phyloP scores from a whole-genome alignment of 2,797 vertebrate genomes.

The Melanotaenia nigrans region DNA sequence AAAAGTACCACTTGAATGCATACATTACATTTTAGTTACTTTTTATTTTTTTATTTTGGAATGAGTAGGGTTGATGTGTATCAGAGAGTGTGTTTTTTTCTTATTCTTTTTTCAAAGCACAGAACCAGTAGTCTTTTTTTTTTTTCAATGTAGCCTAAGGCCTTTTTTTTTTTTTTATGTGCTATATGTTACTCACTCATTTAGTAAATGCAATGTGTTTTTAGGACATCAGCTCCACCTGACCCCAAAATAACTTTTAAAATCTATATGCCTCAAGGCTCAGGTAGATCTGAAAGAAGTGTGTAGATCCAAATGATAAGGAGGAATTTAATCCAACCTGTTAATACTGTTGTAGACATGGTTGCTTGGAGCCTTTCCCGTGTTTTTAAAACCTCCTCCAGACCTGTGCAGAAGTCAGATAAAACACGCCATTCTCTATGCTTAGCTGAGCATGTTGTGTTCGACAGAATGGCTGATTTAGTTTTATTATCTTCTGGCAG shows the following conservation, averaged over 20 bases:
- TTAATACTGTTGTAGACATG: constrained; percentile 40
- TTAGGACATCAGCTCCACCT: constrained; percentile 57
- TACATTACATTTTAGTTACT: constrained; percentile 83
- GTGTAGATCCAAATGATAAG: constrained; percentile 30
- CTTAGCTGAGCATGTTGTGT: constrained; percentile 13
- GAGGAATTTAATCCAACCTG: constrained; percentile 27
- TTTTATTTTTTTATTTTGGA: constrained; percentile 70
- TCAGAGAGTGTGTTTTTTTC: constrained; percentile 54
- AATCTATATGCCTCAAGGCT: constrained; percentile 36
- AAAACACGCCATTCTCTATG: constrained; percentile 6
- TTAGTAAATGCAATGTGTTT: constrained; percentile 58
- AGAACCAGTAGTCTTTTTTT: constrained; percentile 80
- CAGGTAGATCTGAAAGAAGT: constrained; percentile 47
- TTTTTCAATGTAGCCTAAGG: constrained; percentile 78
- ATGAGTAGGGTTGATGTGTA: constrained; percentile 81
- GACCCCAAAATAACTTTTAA: constrained; percentile 43
- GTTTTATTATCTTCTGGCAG: constrained; percentile 9
- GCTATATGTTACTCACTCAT: constrained; percentile 70
- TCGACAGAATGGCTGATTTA: constrained; percentile 8
- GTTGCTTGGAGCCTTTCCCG: constrained; percentile 34
- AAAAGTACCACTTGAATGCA: constrained; percentile 88
- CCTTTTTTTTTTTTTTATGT: constrained; percentile 72
- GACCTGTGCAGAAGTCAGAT: background rate
- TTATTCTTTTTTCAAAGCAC: constrained; percentile 80
- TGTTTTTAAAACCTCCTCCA: constrained; percentile 25